Conservation (phyloP, 2,113 vertebrate species). For the Mastomys coucha region DNA sequence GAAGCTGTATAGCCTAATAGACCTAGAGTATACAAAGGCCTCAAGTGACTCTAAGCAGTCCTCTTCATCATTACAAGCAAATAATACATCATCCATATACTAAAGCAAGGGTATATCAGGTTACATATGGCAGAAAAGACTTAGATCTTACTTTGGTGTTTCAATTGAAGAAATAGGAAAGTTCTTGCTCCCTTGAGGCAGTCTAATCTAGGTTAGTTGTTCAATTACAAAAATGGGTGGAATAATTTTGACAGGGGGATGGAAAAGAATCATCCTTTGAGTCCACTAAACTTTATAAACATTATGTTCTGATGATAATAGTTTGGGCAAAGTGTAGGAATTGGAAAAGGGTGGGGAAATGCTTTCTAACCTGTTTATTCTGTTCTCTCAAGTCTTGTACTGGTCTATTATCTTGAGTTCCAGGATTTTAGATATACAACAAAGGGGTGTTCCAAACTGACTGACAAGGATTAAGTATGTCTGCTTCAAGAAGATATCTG, state of each 20-base stretch:
- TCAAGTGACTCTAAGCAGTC: background rate
- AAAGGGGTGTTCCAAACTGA: background rate
- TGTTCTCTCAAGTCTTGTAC: background rate
- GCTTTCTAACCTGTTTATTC: background rate
- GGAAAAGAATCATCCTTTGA: background rate
- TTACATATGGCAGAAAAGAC: background rate
- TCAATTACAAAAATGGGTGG: background rate
- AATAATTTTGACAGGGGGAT: background rate
- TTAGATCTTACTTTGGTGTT: background rate
- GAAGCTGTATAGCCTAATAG: background rate
- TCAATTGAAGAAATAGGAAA: background rate
- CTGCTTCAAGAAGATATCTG: background rate
- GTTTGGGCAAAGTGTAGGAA: background rate
- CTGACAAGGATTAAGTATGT: background rate
- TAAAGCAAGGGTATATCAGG: background rate
- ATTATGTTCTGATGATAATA: background rate
- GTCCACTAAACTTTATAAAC: background rate
- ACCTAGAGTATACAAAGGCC: background rate
- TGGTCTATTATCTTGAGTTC: background rate
- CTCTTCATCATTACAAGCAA: background rate
- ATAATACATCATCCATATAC: background rate
- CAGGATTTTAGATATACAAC: background rate
- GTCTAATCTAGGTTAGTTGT: background rate
- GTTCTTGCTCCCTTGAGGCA: background rate
- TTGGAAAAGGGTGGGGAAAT: rapidly evolving